A percentile compares a stretch with the other conserved stretches of the same genome.
These are phyloP conservation scores for Entosphenus tridentatus DNA, from an alignment of 2,113 vertebrate species.

Conservation along the genomic window DNA sequence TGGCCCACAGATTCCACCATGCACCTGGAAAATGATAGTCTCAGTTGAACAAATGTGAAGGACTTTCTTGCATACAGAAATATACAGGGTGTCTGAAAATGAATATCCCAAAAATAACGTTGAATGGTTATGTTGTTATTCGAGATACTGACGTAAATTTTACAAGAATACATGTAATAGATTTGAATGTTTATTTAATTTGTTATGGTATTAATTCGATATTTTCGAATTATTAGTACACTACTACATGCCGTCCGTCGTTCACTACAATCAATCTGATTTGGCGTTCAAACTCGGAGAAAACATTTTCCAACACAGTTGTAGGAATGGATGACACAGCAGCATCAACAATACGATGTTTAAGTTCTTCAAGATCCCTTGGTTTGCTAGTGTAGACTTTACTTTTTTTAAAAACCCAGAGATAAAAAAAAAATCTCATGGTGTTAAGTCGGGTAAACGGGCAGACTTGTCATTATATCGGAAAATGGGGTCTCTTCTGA, in stretches of 20 bases:
- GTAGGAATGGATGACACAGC: not conserved
- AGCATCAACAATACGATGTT: slow-evolving; percentile 2
- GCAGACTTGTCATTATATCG: not conserved
- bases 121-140: not conserved
- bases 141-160: not conserved
- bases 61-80: not conserved
- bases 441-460: not conserved
- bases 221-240: not conserved
- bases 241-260: not conserved
- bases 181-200: not conserved
- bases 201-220: not conserved
- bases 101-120: not conserved
- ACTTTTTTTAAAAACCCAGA: not conserved
- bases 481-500: slow-evolving; percentile 3
- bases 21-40: slow-evolving; percentile 15
- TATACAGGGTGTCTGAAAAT: not conserved
- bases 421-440: not conserved
- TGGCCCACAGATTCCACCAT: slow-evolving; percentile 36
- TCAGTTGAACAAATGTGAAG: not conserved
- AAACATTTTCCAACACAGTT: slow-evolving; percentile 3
- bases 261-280: slow-evolving; percentile 1
- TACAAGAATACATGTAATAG: not conserved
- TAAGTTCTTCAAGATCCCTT: slow-evolving; percentile 2
- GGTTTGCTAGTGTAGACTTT: not conserved
- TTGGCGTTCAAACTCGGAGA: not conserved